Evolutionary conservation across 2,797 vertebrate genomes (phyloP), one percentile per base, ranked within the genome.

Genomic region (Smutsia gigantea): DNA sequence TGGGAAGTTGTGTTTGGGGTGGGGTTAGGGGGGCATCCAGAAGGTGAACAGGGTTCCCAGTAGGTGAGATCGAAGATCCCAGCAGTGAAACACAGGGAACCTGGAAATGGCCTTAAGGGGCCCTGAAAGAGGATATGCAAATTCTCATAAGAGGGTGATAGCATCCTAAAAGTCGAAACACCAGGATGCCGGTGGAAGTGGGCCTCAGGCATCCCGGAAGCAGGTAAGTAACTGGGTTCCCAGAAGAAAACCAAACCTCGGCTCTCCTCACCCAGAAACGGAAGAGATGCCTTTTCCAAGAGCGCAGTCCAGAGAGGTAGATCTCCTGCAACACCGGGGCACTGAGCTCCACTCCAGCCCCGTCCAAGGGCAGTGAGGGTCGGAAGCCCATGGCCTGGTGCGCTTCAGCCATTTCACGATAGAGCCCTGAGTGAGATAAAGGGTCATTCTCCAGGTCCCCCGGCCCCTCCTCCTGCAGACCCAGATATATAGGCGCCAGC

Each of bases 231-330:
- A n/a, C n/a, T 77, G 71, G 57, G 21, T 53, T 55, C 51, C 49
- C 7, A 2, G 90, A 93, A 94, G 74, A 39, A 82, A 74, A 79
- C 49, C 46, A 29, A 21, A 2, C 42, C 19, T 2, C 9, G 14
- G 49, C 46, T 53, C 55, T 84, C 49, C 96, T 98, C 95, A 99
- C 99, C 99, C 99, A 99, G 89, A 99, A 99, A 18, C 98, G 98
- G 96, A 99, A 99, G 55, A 99, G 98, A 53, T 98, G 98, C 97
- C 99, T 99, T 96, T 98, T 99, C 99, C 99, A 99, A 59, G 99
- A 99, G 1, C 99, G 99, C 79, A 99, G 97, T 64, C 99, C 99
- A 0, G 99, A 99, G 63, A 99, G 97, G 97, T 99, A 99, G 96
- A 99, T 99, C 95, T 99, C 99, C 96, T 98, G 99, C 97, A 99